Base-by-base conservation (phyloP, 2,797 vertebrate genomes). In the Sebastes oblongus region DNA sequence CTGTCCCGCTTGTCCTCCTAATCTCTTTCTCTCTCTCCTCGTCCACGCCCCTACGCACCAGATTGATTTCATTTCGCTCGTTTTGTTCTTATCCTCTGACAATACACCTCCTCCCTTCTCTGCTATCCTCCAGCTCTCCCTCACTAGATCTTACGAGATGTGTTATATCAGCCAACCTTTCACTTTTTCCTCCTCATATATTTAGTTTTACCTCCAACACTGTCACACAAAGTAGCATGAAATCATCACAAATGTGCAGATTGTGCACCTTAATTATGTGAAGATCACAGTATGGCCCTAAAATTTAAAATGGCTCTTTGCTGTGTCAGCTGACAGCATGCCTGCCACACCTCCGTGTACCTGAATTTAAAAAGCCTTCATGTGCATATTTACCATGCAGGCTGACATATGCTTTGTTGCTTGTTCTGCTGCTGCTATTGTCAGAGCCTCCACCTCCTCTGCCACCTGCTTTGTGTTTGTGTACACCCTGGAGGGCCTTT, bases 61-160 rank as follows among this genome's bases (percentile, higher is more conserved):
- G 62, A 90, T 72, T 88, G 72, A 87, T 88, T 89, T 85, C 58
- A 72, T 80, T 80, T 67, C 16, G 4, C 67, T 86, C 42, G 16
- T 87, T 84, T 81, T 78, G 55, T 66, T 73, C 66, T 61, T 65
- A 76, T 81, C 72, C 74, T 77, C 16, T 39, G 69, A 88, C 72
- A 65, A 65, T 65, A 42, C 79, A 55, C 67, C 81, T 73, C 68
- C 50, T 80, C 11, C 34, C 66, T 80, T 30, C 66, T 59, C 55
- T 27, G 14, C 54, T 67, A 27, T 77, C 73, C 73, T 76, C 16
- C 52, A 18, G 61, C 72, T 77, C 58, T 32, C 16, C 46, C 77
- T 64, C 66, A 18, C 71, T 69, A 29, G 27, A 62, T 18, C 16
- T 81, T 64, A 67, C 66, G 25, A 70, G 66, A 54, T 74, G 25